phyloP scores from a whole-genome alignment of 1,140 invertebrate genomes.

The Atopsyche davidsoni region DNA sequence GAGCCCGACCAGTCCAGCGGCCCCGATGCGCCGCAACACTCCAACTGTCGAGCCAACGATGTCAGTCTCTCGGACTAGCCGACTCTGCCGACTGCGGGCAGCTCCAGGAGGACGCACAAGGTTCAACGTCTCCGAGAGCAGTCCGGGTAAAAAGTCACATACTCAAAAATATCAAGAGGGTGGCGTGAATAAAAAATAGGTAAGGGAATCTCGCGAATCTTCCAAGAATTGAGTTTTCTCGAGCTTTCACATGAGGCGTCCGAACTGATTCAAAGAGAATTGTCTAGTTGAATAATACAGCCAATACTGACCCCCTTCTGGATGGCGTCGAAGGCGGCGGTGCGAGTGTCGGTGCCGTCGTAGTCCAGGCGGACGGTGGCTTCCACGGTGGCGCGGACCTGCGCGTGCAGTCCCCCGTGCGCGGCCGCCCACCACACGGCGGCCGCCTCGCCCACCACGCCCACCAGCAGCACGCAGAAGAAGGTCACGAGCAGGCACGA shows the following conservation, averaged over 20 bases:
- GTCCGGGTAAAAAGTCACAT: no score
- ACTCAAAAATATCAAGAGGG: no score
- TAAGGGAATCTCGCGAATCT: no score
- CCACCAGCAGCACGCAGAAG: slow-evolving; percentile 67
- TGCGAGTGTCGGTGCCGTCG: slow-evolving; percentile 53
- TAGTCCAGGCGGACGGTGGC: slow-evolving; percentile 65
- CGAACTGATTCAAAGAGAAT: no score
- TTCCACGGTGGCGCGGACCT: slow-evolving; percentile 56
- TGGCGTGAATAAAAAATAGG: no score
- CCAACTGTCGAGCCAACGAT: slow-evolving; percentile 53
- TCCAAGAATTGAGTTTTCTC: no score
- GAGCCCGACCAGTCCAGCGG: slow-evolving; percentile 65
- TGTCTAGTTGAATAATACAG: no score
- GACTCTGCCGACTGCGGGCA: no score
- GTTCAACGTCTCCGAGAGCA: no score
- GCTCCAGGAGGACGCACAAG: no score
- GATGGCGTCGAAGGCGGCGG: slow-evolving; percentile 62
- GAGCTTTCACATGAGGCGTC: no score
- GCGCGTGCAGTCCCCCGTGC: slow-evolving; percentile 56
- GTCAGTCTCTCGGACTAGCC: no score
- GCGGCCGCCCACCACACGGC: slow-evolving; percentile 68
- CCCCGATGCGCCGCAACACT: slow-evolving; percentile 67
- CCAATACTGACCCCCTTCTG: slow-evolving; percentile 56
- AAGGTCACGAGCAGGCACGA: slow-evolving; percentile 80
- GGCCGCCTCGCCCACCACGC: slow-evolving; percentile 71